Conservation (phyloP, 2,888 invertebrate genomes). For the Synanthedon tipuliformis region DNA sequence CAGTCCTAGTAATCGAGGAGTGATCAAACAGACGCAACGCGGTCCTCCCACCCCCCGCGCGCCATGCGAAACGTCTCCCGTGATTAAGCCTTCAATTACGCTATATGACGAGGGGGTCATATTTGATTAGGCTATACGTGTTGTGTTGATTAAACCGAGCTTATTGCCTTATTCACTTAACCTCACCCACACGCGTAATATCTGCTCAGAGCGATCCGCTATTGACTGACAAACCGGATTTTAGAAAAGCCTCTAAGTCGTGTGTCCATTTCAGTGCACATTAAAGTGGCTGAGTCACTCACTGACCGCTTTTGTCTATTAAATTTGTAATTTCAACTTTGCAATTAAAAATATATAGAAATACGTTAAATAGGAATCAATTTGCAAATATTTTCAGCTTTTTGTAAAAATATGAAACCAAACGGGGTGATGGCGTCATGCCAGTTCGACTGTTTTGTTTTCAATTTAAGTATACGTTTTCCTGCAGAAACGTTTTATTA, state of each 20-base stretch:
- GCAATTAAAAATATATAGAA: conserved; percentile 6
- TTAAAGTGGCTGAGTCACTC: conserved; percentile 39
- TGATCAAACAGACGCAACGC: conserved; percentile 45
- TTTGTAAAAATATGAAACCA: conserved; percentile 20
- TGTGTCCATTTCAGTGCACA: conserved; percentile 32
- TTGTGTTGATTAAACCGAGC: conserved; percentile 67
- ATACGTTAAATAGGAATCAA: conserved; percentile 8
- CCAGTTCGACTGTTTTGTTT: conserved; percentile 2
- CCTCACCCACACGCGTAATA: conserved; percentile 33
- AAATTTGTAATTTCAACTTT: no score
- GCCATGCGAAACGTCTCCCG: conserved; percentile 49
- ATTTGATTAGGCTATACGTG: conserved; percentile 64
- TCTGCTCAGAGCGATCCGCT: conserved; percentile 16
- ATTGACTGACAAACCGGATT: conserved; percentile 29
- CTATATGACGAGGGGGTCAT: conserved; percentile 64
- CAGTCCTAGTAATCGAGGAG: conserved; percentile 35
- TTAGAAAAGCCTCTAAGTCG: conserved; percentile 20
- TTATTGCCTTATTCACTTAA: conserved; percentile 63
- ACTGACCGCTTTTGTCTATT: conserved; percentile 17
- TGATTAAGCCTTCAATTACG: conserved; percentile 67
- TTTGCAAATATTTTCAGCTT: conserved; percentile 7
- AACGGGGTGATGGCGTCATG: conserved; percentile 25
- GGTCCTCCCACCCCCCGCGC: conserved; percentile 20
- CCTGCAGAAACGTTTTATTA: not conserved
- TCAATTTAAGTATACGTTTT: not conserved